Conservation (phyloP, 2,888 invertebrate species). For the Lutraria lutraria region DNA sequence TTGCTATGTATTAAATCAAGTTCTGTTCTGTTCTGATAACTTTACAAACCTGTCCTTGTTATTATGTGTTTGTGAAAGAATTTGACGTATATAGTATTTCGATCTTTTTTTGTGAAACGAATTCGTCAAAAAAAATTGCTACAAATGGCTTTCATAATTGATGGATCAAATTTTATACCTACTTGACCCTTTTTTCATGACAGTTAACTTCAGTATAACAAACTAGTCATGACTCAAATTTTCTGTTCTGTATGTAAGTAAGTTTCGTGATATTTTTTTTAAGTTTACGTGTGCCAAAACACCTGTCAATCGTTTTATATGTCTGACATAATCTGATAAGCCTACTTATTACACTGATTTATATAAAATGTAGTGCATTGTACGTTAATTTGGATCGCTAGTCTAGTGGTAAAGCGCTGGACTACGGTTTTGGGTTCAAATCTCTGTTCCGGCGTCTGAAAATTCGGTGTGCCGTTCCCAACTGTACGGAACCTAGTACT, state of each 20-base stretch:
- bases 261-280: not conserved
- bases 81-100: not conserved
- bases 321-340: not conserved
- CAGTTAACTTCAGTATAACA: slow-evolving; percentile 1
- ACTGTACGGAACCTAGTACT: too few relatives aligned
- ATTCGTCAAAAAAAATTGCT: not conserved
- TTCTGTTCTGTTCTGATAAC: not conserved
- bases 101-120: not conserved
- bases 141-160: slow-evolving; percentile 17
- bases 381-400: too few relatives aligned
- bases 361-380: too few relatives aligned
- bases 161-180: not conserved
- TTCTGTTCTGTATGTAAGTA: not conserved
- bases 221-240: not conserved
- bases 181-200: not conserved
- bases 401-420: too few relatives aligned
- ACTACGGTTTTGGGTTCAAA: too few relatives aligned
- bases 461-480: too few relatives aligned
- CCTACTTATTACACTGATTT: not conserved
- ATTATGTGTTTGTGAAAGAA: not conserved
- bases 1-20: too few relatives aligned
- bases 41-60: not conserved
- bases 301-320: not conserved
- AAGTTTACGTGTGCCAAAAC: not conserved
- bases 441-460: too few relatives aligned